Evolutionary conservation across 1,140 invertebrate species (phyloP), one percentile per base, ranked within the genome.

Genomic region (Bombus turneri): DNA sequence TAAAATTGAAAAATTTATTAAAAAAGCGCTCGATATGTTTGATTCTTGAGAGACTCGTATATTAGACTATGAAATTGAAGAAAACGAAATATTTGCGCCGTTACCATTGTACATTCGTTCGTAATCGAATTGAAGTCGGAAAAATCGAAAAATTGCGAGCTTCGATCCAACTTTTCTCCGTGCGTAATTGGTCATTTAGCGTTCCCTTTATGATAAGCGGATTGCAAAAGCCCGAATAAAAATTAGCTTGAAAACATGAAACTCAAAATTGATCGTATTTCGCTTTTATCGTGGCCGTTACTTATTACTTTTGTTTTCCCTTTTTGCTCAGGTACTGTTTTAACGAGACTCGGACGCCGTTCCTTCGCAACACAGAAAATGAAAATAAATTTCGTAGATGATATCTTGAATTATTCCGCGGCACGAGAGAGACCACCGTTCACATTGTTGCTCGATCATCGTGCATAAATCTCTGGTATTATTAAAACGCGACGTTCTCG

Each of bases 341-440:
- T 57, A 41, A 37, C 47, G 71, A 62, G 73, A 74, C 25, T n/a
- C 39, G 22, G 15, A 28, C 68, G 3, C 37, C 37, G 71, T 43
- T 69, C 39, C 53, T 82, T 59, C 3, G 71, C 80, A 39, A n/a
- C n/a, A 25, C 80, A 62, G 71, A 62, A n/a, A 83, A 83, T 83
- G 43, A 59, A 83, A 83, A 77, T 78, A 78, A 83, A 83, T 83
- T 83, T 78, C 64, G n/a, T 22, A 41, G 82, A 83, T 83, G 37
- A 37, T 69, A 78, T 83, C 82, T 78, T 37, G n/a, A 83, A 83
- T 77, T 77, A 83, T 78, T 83, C 82, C 82, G 47, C 15, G 74
- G 47, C 82, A 83, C 82, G 82, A 77, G 47, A 78, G 39, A 68
- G 43, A 28, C 73, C 28, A 39, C 57, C 6, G 62, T 77, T 76